phyloP scores from a whole-genome alignment of 2,113 vertebrate species.

The Eptatretus burgeri region DNA sequence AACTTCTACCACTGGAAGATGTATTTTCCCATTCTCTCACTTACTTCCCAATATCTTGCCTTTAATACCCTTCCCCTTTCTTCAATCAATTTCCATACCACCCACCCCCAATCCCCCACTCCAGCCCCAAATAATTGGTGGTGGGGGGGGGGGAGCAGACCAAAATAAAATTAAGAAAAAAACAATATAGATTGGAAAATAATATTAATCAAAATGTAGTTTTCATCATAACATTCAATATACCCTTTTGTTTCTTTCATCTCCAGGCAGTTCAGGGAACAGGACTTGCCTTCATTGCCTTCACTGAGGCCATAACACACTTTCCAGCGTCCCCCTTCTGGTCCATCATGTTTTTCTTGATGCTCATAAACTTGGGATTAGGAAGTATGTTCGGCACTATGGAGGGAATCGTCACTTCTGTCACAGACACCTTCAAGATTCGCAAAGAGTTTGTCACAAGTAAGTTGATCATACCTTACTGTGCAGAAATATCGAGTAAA shows the following conservation, averaged over 20 bases:
- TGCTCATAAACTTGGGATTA: constrained; percentile 86
- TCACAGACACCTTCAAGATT: constrained; percentile 84
- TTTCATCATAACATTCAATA: neutral
- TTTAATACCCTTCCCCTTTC: too few relatives aligned
- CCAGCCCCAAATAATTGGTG: too few relatives aligned
- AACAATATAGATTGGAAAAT: too few relatives aligned
- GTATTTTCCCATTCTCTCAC: too few relatives aligned
- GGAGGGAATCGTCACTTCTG: constrained; percentile 80
- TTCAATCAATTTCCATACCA: too few relatives aligned
- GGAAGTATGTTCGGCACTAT: constrained; percentile 98
- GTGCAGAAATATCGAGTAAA: too few relatives aligned
- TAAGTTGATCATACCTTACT: constrained; percentile 16
- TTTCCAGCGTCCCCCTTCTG: constrained; percentile 80
- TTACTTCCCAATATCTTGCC: too few relatives aligned
- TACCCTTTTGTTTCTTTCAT: neutral
- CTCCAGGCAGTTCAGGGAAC: constrained; percentile 74
- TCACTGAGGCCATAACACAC: constrained; percentile 96
- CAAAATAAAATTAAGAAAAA: too few relatives aligned
- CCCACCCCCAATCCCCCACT: too few relatives aligned
- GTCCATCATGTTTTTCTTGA: constrained; percentile 98
- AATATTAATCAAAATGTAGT: neutral
- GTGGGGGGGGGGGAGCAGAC: neutral
- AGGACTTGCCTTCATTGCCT: constrained; percentile 90
- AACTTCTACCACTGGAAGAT: too few relatives aligned
- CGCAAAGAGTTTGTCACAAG: constrained; percentile 84